Evolutionary conservation across 2,797 vertebrate genomes (phyloP).

Genomic region (Psittacula echo): DNA sequence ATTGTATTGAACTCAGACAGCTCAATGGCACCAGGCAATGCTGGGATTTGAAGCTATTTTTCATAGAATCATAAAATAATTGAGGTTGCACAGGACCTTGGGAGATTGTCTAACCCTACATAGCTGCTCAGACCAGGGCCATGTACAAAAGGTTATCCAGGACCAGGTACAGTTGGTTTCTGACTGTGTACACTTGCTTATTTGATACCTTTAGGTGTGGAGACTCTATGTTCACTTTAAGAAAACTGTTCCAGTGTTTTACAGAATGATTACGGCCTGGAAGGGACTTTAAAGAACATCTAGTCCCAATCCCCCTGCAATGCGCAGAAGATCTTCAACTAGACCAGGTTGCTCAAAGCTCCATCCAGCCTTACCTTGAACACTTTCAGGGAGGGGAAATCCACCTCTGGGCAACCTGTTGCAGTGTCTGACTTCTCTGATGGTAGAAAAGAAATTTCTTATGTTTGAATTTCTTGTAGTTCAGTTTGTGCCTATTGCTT

Average conservation of each 20-base stretch:
- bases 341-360: background rate
- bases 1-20: background rate
- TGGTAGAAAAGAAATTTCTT: background rate
- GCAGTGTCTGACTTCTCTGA: background rate
- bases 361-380: background rate
- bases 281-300: background rate
- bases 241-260: background rate
- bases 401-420: background rate
- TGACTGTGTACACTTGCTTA: background rate
- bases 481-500: background rate
- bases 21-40: background rate
- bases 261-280: background rate
- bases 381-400: background rate
- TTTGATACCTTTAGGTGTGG: background rate
- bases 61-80: background rate
- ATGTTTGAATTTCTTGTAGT: background rate
- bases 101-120: background rate
- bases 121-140: background rate
- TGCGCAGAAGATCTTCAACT: background rate
- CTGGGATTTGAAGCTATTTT: background rate
- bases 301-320: background rate
- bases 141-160: background rate
- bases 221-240: background rate
- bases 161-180: background rate
- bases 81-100: background rate